These are phyloP conservation scores for Lindbergichthys nudifrons DNA, from an alignment of 2,797 vertebrate genomes.

Conservation along the genomic window DNA sequence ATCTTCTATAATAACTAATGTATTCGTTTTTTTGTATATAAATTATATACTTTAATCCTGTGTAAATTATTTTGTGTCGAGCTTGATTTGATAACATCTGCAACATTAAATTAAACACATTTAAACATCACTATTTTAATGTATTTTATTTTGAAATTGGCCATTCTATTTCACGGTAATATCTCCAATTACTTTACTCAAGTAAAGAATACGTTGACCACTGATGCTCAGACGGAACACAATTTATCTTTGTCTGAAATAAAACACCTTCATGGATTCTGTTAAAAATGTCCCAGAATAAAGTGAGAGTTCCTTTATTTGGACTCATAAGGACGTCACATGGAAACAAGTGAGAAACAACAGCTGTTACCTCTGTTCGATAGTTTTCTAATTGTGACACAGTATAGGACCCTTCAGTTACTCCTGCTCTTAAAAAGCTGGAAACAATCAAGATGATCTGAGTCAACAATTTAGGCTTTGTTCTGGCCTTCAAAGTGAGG, in stretches of 20 bases:
- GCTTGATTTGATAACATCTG: neutral
- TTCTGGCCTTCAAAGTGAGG: slow-evolving; percentile 5
- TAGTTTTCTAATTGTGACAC: neutral
- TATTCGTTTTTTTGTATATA: no score
- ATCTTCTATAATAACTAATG: no score
- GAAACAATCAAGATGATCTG: slow-evolving; percentile 11
- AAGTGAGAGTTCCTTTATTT: no score
- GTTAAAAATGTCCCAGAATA: neutral
- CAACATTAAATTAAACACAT: neutral
- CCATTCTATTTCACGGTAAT: no score
- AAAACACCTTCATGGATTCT: neutral
- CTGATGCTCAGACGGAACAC: no score
- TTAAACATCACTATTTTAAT: no score
- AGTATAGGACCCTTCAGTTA: neutral
- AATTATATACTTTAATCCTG: no score
- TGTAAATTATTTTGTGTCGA: no score
- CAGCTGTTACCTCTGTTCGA: neutral
- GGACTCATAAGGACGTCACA: neutral
- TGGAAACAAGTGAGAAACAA: neutral
- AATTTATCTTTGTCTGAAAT: no score
- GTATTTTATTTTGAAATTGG: no score
- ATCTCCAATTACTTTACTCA: neutral
- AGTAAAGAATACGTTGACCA: neutral
- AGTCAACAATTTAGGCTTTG: neutral
- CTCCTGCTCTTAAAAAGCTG: slow-evolving; percentile 6